Evolutionary conservation across 2,888 invertebrate genomes (phyloP), one percentile per base, ranked within the genome.

Genomic region (Napeogenes sylphis): DNA sequence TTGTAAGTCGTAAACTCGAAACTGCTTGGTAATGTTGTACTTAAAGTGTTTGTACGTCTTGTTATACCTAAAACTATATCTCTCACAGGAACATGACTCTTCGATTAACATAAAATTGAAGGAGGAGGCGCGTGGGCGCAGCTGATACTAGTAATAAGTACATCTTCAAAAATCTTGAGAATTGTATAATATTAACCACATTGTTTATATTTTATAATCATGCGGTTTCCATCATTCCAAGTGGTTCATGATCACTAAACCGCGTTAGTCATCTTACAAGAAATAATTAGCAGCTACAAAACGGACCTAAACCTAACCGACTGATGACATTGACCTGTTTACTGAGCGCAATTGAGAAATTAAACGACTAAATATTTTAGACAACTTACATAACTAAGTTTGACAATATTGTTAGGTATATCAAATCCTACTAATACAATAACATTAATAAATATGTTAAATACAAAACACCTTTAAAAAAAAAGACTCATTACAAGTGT

Each of bases 61-160:
- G 80, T 76, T 78, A 81, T 78, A 78, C 81, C 79, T 75, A 80
- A 78, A 79, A 78, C 79, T 81, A 78, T 76, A 76, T 77, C 75
- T 75, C 78, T 76, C 69, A 69, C 76, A 73, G 73, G 81, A 85
- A 90, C 90, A 90, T 78, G 90, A 83, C 80, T 90, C 85, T 90
- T 90, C 90, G 90, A 90, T 90, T 90, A 90, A 87, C 90, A 90
- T 90, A 90, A 90, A 89, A 84, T 85, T 79, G 82, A 85, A 76
- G 72, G 79, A 77, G 75, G 21, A 73, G 73, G 75, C 70, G 87
- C 87, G 90, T 90, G 87, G 90, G 90, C 85, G 88, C 81, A 73
- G 69, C 75, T 71, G 72, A 75, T 74, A 76, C 77, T 61, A 51
- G 51, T 30, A 51, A 51, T 47, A 47, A 47, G 47, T 47, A 47